Conservation (phyloP, 2,113 vertebrate species). For the Pedetes capensis region DNA sequence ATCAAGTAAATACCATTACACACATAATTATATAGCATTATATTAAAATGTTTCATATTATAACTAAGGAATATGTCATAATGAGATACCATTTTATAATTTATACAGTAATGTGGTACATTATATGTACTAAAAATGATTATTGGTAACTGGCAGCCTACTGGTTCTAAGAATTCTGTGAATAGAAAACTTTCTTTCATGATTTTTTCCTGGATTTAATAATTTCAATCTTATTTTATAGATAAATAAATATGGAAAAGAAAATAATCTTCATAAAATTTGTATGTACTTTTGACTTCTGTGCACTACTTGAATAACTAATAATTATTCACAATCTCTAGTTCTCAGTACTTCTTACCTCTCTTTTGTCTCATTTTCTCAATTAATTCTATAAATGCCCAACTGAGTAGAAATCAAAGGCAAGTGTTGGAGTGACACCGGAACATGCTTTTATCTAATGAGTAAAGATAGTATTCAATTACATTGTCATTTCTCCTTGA, state of each 20-base stretch:
- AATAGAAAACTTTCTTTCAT: background rate
- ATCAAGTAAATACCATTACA: background rate
- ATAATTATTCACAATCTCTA: background rate
- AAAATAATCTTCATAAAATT: conserved; percentile 17
- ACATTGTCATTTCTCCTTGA: background rate
- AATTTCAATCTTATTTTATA: background rate
- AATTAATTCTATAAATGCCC: background rate
- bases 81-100: background rate
- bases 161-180: conserved; percentile 2
- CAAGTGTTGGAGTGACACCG: background rate
- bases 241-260: background rate
- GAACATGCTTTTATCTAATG: background rate
- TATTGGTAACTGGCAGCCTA: background rate
- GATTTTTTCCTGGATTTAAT: background rate
- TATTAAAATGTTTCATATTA: background rate
- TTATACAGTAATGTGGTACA: background rate
- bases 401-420: background rate
- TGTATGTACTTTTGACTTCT: background rate
- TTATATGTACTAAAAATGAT: background rate
- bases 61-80: background rate
- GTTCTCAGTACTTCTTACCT: background rate
- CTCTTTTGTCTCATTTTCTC: background rate
- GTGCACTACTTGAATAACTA: background rate
- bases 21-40: background rate
- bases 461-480: background rate